Evolutionary conservation across 1,140 invertebrate genomes (phyloP).

Genomic region (Dreissena polymorpha): DNA sequence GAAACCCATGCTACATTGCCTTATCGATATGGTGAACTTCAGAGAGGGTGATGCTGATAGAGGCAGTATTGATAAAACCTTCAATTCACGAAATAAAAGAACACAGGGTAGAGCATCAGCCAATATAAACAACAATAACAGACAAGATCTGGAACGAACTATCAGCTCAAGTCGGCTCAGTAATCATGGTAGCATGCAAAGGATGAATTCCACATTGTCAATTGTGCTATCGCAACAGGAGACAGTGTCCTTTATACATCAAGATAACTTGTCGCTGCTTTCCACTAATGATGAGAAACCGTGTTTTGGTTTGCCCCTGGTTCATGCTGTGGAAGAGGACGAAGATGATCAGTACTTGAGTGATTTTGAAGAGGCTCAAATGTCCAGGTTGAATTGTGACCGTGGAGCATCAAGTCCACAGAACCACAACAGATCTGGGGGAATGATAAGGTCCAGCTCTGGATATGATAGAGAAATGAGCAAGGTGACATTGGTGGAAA

Average conservation of each 20-base stretch:
- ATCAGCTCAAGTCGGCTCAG: constrained; percentile 51
- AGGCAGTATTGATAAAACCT: constrained; percentile 50
- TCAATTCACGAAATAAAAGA: constrained; percentile 6
- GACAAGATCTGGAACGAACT: constrained; percentile 25
- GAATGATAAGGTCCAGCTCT: no score
- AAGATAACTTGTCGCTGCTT: constrained; percentile 34
- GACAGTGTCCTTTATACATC: constrained; percentile 39
- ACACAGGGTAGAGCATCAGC: constrained; percentile 14
- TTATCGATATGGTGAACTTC: constrained; percentile 90
- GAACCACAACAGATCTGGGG: no score
- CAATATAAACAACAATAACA: constrained; percentile 18
- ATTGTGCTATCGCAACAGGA: constrained; percentile 13
- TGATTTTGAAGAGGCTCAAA: constrained; percentile 52
- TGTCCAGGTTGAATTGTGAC: constrained; percentile 57
- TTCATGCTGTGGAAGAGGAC: constrained; percentile 62
- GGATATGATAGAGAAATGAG: no score
- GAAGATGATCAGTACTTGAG: constrained; percentile 59
- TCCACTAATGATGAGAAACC: constrained; percentile 53
- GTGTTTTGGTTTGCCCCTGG: constrained; percentile 70
- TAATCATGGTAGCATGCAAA: constrained; percentile 47
- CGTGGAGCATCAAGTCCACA: no score
- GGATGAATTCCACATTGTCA: constrained; percentile 41
- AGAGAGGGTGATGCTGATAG: constrained; percentile 62
- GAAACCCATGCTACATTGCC: constrained; percentile 90
- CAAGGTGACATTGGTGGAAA: no score